phyloP scores from a whole-genome alignment of 1,140 invertebrate species.

The Meloidogyne floridensis region DNA sequence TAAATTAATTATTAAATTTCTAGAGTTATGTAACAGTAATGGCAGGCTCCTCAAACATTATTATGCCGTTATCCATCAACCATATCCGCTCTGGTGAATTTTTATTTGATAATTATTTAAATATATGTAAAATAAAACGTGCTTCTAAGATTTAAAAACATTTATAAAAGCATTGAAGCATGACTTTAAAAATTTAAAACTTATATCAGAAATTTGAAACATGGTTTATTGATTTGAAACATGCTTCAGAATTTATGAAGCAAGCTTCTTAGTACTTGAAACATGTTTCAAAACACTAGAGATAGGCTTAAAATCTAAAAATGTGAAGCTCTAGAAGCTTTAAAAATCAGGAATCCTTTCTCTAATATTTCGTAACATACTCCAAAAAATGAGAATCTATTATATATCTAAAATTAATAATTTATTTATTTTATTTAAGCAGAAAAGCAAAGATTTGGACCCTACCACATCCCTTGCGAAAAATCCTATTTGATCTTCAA shows the following conservation, averaged over 20 bases:
- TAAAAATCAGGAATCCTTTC: too few relatives aligned
- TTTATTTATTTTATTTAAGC: too few relatives aligned
- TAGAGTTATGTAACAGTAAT: slow-evolving; percentile 22
- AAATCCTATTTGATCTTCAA: slow-evolving; percentile 22
- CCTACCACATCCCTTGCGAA: slow-evolving; percentile 15
- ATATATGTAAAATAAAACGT: background rate
- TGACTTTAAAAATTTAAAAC: background rate
- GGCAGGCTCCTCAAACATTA: background rate
- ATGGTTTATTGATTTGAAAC: background rate
- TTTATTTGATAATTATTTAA: background rate
- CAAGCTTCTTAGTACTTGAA: too few relatives aligned
- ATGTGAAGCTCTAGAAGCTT: too few relatives aligned
- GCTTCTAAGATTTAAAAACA: background rate
- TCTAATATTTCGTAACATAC: too few relatives aligned
- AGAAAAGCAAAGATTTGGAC: background rate
- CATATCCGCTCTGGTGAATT: slow-evolving; percentile 13
- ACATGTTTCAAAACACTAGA: too few relatives aligned
- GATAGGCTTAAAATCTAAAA: too few relatives aligned
- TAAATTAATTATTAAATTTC: background rate
- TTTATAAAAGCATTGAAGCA: background rate
- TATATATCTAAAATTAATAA: too few relatives aligned
- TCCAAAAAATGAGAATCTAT: too few relatives aligned
- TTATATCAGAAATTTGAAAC: background rate
- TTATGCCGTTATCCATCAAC: background rate
- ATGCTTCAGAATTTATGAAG: background rate